Percentiles rank a stretch among this genome's conserved stretches.
These are phyloP conservation scores for Diprion similis DNA, from an alignment of 1,140 invertebrate genomes.

Conservation along the genomic window DNA sequence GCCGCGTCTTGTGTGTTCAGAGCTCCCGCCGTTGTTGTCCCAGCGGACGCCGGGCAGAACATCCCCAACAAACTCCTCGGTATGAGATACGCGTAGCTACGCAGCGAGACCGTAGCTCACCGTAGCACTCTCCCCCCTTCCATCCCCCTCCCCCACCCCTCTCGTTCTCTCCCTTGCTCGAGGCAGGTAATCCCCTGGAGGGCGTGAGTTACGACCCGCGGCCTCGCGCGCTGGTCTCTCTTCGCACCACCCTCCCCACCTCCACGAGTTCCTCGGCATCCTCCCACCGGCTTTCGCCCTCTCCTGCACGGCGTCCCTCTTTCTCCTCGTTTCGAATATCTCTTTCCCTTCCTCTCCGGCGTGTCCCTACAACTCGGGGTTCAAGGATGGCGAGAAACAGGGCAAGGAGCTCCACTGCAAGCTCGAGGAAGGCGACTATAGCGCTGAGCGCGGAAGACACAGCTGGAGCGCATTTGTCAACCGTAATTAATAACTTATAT, in stretches of 20 bases:
- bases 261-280: background rate
- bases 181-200: slow-evolving; percentile 64
- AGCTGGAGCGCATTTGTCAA: slow-evolving; percentile 54
- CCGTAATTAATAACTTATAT: slow-evolving; percentile 55
- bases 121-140: slow-evolving; percentile 52
- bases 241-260: slow-evolving; percentile 18
- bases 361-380: background rate
- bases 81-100: slow-evolving; percentile 65
- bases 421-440: background rate
- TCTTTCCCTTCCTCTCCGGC: slow-evolving; percentile 26
- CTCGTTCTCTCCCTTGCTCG: slow-evolving; percentile 23
- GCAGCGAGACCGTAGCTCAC: slow-evolving; percentile 62
- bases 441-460: slow-evolving; percentile 26
- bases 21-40: background rate
- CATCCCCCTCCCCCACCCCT: slow-evolving; percentile 37
- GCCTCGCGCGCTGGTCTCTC: slow-evolving; percentile 47
- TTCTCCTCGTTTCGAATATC: slow-evolving; percentile 12
- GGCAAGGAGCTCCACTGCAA: background rate
- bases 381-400: background rate
- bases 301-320: slow-evolving; percentile 16
- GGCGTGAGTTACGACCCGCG: slow-evolving; percentile 60
- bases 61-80: slow-evolving; percentile 38
- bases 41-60: slow-evolving; percentile 26
- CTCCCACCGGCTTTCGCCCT: background rate
- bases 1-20: slow-evolving; percentile 35